A percentile compares a stretch with the other conserved stretches of the same genome.
Evolutionary conservation across 2,113 vertebrate genomes (phyloP).

Genomic region (Gulo gulo): DNA sequence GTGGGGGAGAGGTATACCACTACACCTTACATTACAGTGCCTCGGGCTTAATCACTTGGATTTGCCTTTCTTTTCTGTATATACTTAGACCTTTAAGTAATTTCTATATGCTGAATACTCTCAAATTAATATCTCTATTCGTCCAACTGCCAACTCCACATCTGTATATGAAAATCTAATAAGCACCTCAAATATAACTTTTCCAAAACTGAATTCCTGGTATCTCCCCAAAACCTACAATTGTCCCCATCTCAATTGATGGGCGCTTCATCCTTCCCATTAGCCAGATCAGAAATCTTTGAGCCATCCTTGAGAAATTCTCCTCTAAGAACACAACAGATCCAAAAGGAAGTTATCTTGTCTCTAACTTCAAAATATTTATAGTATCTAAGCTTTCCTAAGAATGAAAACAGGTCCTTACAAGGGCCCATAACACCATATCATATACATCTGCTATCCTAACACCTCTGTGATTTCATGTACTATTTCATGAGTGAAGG

Average conservation of each 20-base stretch:
- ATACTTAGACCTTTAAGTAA: background rate
- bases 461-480: background rate
- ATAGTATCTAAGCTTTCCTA: background rate
- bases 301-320: background rate
- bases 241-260: background rate
- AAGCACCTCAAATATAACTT: background rate
- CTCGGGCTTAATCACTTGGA: background rate
- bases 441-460: background rate
- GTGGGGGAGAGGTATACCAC: background rate
- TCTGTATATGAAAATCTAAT: background rate
- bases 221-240: background rate
- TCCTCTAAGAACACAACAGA: background rate
- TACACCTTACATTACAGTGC: background rate
- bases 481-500: background rate
- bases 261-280: background rate
- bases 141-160: background rate
- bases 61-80: background rate
- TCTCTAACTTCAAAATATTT: background rate
- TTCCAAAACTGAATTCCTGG: background rate
- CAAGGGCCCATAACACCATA: background rate
- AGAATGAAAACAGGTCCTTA: background rate
- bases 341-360: background rate
- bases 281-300: background rate
- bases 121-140: background rate
- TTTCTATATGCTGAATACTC: background rate